phyloP scores from a whole-genome alignment of 2,797 vertebrate genomes.

The Intellagama lesueurii region DNA sequence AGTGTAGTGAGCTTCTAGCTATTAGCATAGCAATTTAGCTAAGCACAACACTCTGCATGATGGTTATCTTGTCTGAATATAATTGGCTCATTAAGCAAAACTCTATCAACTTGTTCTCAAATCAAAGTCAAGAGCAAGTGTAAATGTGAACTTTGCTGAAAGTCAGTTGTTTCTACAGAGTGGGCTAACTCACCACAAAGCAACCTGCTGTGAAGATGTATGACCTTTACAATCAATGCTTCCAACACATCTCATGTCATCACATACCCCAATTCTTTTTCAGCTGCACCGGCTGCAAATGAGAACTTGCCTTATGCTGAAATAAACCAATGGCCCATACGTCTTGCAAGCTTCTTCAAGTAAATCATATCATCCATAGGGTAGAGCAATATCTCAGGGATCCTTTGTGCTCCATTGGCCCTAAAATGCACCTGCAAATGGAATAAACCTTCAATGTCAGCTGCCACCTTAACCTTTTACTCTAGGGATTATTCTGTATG shows the following conservation, averaged over 20 bases:
- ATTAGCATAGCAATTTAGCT: slow-evolving; percentile 57
- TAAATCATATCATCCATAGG: too few relatives aligned
- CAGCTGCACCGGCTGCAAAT: background rate
- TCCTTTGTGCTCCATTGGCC: background rate
- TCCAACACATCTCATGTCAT: background rate
- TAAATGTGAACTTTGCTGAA: slow-evolving; percentile 46
- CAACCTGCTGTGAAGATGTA: background rate
- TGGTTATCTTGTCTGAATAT: slow-evolving; percentile 55
- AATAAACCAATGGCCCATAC: background rate
- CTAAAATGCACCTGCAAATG: too few relatives aligned
- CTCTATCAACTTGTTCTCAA: slow-evolving; percentile 59
- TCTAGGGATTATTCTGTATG: too few relatives aligned
- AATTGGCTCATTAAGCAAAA: slow-evolving; percentile 65
- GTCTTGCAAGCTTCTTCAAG: too few relatives aligned
- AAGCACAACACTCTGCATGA: slow-evolving; percentile 46
- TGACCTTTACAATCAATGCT: slow-evolving; percentile 2
- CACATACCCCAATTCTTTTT: background rate
- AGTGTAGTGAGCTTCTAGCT: slow-evolving; percentile 17
- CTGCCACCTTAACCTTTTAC: too few relatives aligned
- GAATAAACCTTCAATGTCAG: too few relatives aligned
- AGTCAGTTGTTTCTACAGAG: slow-evolving; percentile 11
- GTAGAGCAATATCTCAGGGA: background rate
- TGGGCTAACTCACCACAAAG: background rate
- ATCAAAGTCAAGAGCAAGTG: slow-evolving; percentile 43
- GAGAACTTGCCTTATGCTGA: background rate